Evolutionary conservation across 2,113 vertebrate species (phyloP), one percentile per base, ranked within the genome.

Genomic region (Protomyctophum bolini): DNA sequence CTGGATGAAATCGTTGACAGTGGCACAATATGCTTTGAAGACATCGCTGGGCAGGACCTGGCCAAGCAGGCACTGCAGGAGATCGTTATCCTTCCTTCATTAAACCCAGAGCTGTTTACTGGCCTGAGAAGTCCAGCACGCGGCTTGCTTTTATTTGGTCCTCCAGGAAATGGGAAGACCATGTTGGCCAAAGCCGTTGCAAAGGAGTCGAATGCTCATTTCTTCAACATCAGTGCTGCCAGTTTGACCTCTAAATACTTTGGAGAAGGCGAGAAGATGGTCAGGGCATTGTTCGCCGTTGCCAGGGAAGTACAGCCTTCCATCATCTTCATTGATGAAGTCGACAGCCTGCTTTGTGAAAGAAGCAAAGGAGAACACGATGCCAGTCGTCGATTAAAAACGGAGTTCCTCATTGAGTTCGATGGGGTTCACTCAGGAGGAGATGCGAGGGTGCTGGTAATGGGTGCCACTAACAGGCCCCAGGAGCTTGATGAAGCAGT

Each of bases 121-220:
- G 97, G 97, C 6, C 93, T 99, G 46, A 94, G 98, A 88, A 91
- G 97, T 85, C 97, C 98, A 0, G 97, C 98, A 4, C 94, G 96
- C 76, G 98, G 98, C 51, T 86, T 99, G 8, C 90, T 99, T 75
- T 93, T 99, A 66, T 99, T 99, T 33, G 97, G 98, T 29, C 98
- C 98, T 0, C 98, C 98, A 58, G 98, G 98, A 76, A 99, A 99
- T 82, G 98, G 98, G n/a, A 99, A 99, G 86, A 99, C 98, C 14
- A 98, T 99, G 97, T 86, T 99, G 93, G 96, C 98, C 66, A 99
- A 98, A 94, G 98, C 98, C 10, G 97, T 99, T 41, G 98, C 98
- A 79, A 95, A 94, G 68, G 98, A 99, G 86, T 98, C 98, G 10
- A 97, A 97, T 45, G 94, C 97, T 50, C 98, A 96, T 7, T 99